A percentile compares a stretch with the other conserved stretches of the same genome.
Conservation (phyloP, 2,797 vertebrate genomes). For the Loris lydekkerianus region DNA sequence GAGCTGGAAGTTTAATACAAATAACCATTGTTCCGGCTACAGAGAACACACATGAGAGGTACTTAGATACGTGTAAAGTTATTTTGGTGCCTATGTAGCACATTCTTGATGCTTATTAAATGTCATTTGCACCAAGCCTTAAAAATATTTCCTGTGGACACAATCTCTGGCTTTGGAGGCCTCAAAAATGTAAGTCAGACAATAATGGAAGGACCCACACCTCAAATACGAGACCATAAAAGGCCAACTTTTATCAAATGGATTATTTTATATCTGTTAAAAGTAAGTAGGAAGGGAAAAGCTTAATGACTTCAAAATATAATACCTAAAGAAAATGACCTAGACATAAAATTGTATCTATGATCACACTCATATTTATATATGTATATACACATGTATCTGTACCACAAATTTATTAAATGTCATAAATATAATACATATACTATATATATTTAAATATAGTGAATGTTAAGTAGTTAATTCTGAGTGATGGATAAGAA, state of each 20-base stretch:
- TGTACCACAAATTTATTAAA: neutral
- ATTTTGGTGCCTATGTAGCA: slow-evolving; percentile 17
- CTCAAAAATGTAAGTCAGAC: neutral
- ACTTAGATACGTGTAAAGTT: neutral
- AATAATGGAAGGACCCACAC: neutral
- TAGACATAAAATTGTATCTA: neutral
- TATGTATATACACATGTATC: neutral
- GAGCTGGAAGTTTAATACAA: slow-evolving; percentile 44
- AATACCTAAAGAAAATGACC: neutral
- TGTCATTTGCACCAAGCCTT: slow-evolving; percentile 52
- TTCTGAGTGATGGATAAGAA: neutral
- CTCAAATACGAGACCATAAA: slow-evolving; percentile 14
- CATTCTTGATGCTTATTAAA: slow-evolving; percentile 72
- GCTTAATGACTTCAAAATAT: neutral
- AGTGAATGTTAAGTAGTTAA: slow-evolving; percentile 21
- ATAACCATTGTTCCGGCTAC: neutral
- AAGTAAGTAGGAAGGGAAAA: neutral
- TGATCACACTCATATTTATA: neutral
- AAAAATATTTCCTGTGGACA: slow-evolving; percentile 59
- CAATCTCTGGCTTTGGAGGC: slow-evolving; percentile 19
- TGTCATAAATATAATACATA: neutral
- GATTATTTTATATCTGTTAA: neutral
- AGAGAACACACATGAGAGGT: slow-evolving; percentile 25
- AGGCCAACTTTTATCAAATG: neutral
- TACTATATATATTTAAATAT: slow-evolving; percentile 22